A percentile compares a stretch with the other conserved stretches of the same genome.
These are phyloP conservation scores for Stenichneumon culpator DNA, from an alignment of 2,888 invertebrate genomes.

Conservation along the genomic window DNA sequence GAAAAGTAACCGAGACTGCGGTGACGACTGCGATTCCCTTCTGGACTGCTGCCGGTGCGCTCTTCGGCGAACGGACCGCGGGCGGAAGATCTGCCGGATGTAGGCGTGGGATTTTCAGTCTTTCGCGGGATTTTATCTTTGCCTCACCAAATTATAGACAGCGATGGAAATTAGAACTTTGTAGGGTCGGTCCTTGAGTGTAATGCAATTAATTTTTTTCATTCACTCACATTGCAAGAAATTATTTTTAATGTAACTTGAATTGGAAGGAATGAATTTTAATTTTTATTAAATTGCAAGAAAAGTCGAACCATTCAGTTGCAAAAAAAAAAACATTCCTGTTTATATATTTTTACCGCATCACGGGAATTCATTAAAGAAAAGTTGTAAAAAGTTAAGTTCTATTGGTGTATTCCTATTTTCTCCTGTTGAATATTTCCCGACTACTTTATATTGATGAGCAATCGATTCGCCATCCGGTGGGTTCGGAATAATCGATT, in stretches of 20 bases:
- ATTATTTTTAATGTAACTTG: too few relatives aligned
- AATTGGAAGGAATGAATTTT: too few relatives aligned
- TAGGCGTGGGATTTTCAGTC: conserved; percentile 36
- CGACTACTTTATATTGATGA: conserved; percentile 58
- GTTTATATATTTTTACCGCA: not conserved
- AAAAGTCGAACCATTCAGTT: not conserved
- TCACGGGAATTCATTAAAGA: not conserved
- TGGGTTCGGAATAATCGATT: conserved; percentile 56
- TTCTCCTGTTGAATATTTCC: conserved; percentile 13
- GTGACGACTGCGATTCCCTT: conserved; percentile 63
- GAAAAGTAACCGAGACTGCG: conserved; percentile 69
- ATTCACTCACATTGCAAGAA: not conserved
- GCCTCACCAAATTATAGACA: not conserved
- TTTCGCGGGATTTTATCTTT: conserved; percentile 8
- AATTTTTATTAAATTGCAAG: too few relatives aligned
- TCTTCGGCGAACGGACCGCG: conserved; percentile 4
- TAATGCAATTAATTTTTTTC: not conserved
- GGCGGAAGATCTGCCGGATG: conserved; percentile 22
- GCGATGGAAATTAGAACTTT: not conserved
- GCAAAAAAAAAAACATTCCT: not conserved
- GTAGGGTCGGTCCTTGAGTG: not conserved
- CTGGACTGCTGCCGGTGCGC: conserved; percentile 31
- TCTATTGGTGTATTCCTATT: not conserved
- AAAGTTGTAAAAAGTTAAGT: not conserved
- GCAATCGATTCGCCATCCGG: conserved; percentile 29